Base-by-base conservation (phyloP, 30 jellyfish, hydroid and myxozoan species). In the Nemopilema nomurai region DNA sequence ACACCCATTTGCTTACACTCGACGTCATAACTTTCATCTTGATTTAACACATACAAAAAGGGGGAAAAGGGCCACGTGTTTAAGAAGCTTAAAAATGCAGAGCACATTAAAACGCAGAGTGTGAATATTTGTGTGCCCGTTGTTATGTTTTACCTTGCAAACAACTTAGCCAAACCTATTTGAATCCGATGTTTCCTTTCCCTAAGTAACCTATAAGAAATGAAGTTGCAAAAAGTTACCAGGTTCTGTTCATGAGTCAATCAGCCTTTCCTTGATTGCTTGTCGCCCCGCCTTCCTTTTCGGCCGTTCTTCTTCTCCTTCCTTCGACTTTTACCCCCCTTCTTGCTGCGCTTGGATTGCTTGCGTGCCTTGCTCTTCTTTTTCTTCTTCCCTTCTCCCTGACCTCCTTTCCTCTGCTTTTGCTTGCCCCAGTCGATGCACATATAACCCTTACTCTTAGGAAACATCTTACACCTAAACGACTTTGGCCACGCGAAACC, bases 401-500 rank as follows among this genome's bases (percentile, higher is more conserved):
- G 76, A 32, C 67, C 67, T n/a, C 76, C 82, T 29, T 77, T 76
- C 27, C 62, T 69, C 70, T 77, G 77, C 19, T 24, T 23, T 24
- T 67, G 23, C 25, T 30, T 26, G 18, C 77, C 63, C 93, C 93
- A 84, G 32, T 77, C 95, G 69, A 89, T 86, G 82, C 98, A 88
- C 16, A 93, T 69, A 57, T 62, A 28, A 32, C 41, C 32, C 41
- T 87, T 80, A 72, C 89, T 83, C 79, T 86, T 93, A 4, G 98
- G 98, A 81, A 80, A 93, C 25, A 76, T 73, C 25, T 67, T 49
- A 53, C 98, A 93, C 18, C 83, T 75, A 79, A 88, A 49, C 25
- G 89, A 23, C 20, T 69, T 69, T 9, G 98, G 98, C 98, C 98
- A 93, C 17, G 23, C n/a, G 68, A 83, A 88, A 4, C 98, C 98